phyloP scores from a whole-genome alignment of 2,113 vertebrate species.

The Myrmecobius fasciatus region DNA sequence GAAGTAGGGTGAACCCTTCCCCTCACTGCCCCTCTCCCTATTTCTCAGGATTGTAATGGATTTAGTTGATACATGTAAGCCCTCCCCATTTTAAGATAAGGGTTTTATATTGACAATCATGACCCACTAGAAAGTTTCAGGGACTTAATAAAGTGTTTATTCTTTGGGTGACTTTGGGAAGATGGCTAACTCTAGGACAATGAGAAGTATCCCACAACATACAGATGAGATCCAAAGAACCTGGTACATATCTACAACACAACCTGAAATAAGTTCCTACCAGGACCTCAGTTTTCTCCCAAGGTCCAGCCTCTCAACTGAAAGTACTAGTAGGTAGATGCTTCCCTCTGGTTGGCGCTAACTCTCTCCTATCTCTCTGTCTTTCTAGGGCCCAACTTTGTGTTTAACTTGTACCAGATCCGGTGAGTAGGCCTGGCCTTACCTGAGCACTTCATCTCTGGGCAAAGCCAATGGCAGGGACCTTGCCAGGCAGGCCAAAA shows the following conservation, averaged over 20 bases:
- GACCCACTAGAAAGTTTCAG: neutral
- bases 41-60: neutral
- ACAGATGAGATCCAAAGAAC: neutral
- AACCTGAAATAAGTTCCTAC: neutral
- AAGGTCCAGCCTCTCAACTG: neutral
- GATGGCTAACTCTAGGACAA: neutral
- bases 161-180: neutral
- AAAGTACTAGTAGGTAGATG: neutral
- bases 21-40: no score
- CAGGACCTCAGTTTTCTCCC: neutral
- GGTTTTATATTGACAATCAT: neutral
- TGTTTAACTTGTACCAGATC: conserved; percentile 84
- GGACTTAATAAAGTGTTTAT: neutral
- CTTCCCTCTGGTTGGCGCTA: neutral
- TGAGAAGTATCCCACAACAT: neutral
- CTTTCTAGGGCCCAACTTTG: conserved; percentile 82
- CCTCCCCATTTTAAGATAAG: neutral
- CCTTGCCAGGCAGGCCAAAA: neutral
- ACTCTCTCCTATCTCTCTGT: conserved; percentile 37
- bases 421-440: conserved; percentile 78
- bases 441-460: no score
- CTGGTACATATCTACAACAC: no score
- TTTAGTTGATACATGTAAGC: neutral
- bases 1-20: neutral
- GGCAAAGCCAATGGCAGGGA: neutral